Evolutionary conservation across 2,888 invertebrate genomes (phyloP).

Genomic region (Celastrina argiolus): DNA sequence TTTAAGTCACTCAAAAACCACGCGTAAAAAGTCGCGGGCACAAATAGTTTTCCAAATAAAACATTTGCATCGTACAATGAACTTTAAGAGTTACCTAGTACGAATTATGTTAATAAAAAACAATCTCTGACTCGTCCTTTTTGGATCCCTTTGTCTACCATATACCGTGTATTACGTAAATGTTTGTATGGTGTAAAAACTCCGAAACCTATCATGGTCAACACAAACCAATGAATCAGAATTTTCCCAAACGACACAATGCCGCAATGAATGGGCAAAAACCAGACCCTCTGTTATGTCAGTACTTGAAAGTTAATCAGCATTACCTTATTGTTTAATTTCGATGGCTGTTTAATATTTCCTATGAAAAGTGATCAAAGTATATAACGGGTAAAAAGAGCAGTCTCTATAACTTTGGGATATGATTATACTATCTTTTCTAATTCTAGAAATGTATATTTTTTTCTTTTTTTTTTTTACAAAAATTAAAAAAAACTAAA

Average conservation of each 20-base stretch:
- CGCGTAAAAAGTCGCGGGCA: no score
- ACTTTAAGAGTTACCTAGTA: no score
- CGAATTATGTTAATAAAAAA: no score
- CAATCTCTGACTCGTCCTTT: background rate
- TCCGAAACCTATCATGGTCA: conserved; percentile 12
- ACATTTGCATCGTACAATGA: no score
- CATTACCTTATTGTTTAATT: background rate
- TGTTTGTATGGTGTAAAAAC: conserved; percentile 19
- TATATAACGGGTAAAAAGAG: no score
- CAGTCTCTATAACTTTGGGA: no score
- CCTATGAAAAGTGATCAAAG: background rate
- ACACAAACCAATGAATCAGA: conserved; percentile 19
- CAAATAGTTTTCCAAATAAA: no score
- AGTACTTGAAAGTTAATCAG: conserved; percentile 6
- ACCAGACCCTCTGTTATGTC: background rate
- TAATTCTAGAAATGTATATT: no score
- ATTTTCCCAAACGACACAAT: conserved; percentile 20
- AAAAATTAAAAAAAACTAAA: no score
- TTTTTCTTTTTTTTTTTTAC: no score
- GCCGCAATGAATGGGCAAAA: conserved; percentile 17
- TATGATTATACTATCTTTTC: no score
- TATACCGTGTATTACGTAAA: conserved; percentile 8
- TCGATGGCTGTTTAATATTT: background rate
- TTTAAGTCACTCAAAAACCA: no score
- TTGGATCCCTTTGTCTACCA: conserved; percentile 1